Percentiles rank a stretch among this genome's conserved stretches.
Conservation (phyloP, 2,888 invertebrate genomes). For the Ophonus ardosiacus region DNA sequence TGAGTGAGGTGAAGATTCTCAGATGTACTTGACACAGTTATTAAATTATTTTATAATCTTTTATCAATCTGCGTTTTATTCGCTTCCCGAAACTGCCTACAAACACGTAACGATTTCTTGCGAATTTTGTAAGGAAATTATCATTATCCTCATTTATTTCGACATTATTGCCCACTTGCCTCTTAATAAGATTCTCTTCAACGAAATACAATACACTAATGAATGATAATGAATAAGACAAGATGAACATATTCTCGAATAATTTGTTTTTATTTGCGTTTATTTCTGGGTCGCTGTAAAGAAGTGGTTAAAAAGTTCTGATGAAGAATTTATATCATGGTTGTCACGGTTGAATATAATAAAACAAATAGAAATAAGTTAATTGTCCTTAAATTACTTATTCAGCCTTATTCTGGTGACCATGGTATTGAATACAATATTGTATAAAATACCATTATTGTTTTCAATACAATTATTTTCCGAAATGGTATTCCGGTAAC, state of each 20-base stretch:
- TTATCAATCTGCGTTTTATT: slow-evolving; percentile 21
- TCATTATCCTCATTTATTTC: slow-evolving; percentile 6
- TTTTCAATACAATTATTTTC: no score
- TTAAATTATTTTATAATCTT: slow-evolving; percentile 42
- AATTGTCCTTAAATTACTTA: background rate
- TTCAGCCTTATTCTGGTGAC: no score
- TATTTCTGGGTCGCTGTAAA: no score
- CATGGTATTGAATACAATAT: no score
- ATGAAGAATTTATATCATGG: background rate
- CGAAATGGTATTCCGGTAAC: no score
- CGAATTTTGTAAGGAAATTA: background rate
- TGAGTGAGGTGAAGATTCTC: slow-evolving; percentile 33
- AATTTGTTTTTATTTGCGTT: background rate
- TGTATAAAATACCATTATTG: no score
- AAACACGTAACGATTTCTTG: background rate
- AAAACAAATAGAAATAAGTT: background rate
- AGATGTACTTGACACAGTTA: slow-evolving; percentile 25
- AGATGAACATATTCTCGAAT: background rate
- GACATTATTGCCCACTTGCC: background rate
- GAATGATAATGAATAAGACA: no score
- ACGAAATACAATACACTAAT: no score
- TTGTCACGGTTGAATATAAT: background rate
- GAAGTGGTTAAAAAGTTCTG: background rate
- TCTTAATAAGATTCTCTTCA: no score
- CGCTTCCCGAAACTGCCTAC: background rate